These are phyloP conservation scores for Melanotaenia boesemani DNA, from an alignment of 2,797 vertebrate genomes.

Conservation along the genomic window DNA sequence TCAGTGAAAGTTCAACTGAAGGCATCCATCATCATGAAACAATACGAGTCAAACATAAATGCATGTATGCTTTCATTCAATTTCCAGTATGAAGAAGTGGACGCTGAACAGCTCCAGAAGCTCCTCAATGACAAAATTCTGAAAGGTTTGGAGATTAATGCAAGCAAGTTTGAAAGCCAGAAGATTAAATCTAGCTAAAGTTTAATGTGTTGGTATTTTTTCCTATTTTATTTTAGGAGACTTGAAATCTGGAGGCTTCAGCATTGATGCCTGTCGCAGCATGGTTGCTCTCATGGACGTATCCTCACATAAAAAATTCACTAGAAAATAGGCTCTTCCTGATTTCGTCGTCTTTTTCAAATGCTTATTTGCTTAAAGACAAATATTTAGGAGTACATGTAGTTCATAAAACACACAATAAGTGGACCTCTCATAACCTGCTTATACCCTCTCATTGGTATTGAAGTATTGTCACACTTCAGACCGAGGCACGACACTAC, in stretches of 20 bases:
- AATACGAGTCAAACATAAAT: background rate
- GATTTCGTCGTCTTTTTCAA: background rate
- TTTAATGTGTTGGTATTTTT: background rate
- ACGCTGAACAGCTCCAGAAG: slow-evolving; percentile 72
- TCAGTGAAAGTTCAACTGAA: background rate
- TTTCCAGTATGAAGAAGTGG: slow-evolving; percentile 73
- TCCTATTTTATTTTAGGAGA: slow-evolving; percentile 53
- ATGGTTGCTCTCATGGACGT: slow-evolving; percentile 92
- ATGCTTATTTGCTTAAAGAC: background rate
- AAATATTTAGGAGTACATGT: too few species aligned
- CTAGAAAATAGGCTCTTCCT: too few species aligned
- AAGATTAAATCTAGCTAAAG: background rate
- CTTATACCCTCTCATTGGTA: background rate
- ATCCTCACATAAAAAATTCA: slow-evolving; percentile 79
- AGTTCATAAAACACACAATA: background rate
- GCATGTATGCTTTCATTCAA: background rate
- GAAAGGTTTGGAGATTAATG: slow-evolving; percentile 54
- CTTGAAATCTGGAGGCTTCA: slow-evolving; percentile 79
- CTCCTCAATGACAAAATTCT: slow-evolving; percentile 67
- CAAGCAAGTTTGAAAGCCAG: background rate
- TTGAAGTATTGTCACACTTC: background rate
- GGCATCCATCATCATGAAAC: too few species aligned
- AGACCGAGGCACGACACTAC: background rate
- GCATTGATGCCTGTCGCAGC: slow-evolving; percentile 87
- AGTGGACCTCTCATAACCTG: too few species aligned